phyloP scores from a whole-genome alignment of 1,140 invertebrate genomes.

The Leptestheria dahalacensis region DNA sequence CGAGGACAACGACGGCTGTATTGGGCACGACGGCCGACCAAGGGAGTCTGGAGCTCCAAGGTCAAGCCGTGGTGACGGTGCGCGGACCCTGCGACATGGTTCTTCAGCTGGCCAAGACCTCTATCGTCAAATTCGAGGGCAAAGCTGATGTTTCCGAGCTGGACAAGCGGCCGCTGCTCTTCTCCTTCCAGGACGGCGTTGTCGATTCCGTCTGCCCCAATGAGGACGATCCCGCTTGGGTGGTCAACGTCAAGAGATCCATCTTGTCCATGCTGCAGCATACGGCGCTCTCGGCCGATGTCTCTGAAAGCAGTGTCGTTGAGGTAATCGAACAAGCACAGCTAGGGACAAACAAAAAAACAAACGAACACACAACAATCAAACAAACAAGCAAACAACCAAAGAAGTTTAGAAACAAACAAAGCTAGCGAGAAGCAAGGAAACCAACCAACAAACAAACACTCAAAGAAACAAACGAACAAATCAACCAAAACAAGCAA shows the following conservation, averaged over 20 bases:
- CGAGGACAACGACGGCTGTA: conserved; percentile 12
- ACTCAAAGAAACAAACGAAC: too few relatives aligned
- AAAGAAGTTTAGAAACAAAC: too few relatives aligned
- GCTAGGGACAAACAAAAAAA: too few relatives aligned
- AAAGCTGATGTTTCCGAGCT: conserved; percentile 7
- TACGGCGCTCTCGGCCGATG: conserved; percentile 67
- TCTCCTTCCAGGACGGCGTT: conserved; percentile 60
- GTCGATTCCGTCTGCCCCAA: conserved; percentile 61
- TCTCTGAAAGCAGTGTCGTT: conserved; percentile 27
- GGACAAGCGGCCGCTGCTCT: conserved; percentile 25
- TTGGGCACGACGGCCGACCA: conserved; percentile 14
- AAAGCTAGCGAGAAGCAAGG: too few relatives aligned
- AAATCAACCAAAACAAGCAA: background rate
- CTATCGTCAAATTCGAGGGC: conserved; percentile 5
- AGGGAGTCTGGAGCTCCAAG: conserved; percentile 12
- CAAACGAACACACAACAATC: too few relatives aligned
- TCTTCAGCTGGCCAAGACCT: conserved; percentile 8
- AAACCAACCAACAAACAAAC: too few relatives aligned
- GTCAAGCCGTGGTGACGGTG: conserved; percentile 12
- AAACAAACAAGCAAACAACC: too few relatives aligned
- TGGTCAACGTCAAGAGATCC: conserved; percentile 75
- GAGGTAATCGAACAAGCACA: too few relatives aligned
- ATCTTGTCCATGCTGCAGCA: conserved; percentile 77
- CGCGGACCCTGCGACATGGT: conserved; percentile 11
- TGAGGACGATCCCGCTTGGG: conserved; percentile 51